Percentiles rank a stretch among this genome's conserved stretches.
phyloP scores from a whole-genome alignment of 1,140 invertebrate genomes.

The Brachionus sp. region DNA sequence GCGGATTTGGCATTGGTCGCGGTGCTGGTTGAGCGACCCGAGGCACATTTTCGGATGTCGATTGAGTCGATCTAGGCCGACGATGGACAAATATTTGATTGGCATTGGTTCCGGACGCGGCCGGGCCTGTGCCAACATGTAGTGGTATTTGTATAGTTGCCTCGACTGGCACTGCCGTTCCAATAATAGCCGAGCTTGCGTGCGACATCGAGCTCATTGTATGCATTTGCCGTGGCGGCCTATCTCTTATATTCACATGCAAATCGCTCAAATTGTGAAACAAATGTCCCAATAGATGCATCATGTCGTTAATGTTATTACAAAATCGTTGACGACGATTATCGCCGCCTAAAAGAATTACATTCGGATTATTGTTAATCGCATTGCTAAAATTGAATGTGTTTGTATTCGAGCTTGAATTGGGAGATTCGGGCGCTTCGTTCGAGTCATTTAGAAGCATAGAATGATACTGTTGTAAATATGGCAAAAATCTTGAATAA shows the following conservation, averaged over 20 bases:
- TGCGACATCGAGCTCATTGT: slow-evolving; percentile 54
- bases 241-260: slow-evolving; percentile 68
- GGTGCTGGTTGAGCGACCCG: neutral
- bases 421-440: slow-evolving; percentile 30
- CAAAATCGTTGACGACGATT: slow-evolving; percentile 64
- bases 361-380: neutral
- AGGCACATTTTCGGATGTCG: neutral
- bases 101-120: neutral
- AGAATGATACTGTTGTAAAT: slow-evolving; percentile 49
- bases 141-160: slow-evolving; percentile 36
- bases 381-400: slow-evolving; percentile 1
- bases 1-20: neutral
- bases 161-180: slow-evolving; percentile 24
- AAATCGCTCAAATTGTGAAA: slow-evolving; percentile 82
- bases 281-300: slow-evolving; percentile 79
- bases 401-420: neutral
- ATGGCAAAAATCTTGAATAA: slow-evolving; percentile 49
- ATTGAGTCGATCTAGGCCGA: neutral
- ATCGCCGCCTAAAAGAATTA: slow-evolving; percentile 34
- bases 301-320: slow-evolving; percentile 70
- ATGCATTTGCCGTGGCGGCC: slow-evolving; percentile 68
- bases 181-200: slow-evolving; percentile 65
- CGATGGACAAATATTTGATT: neutral
- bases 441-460: slow-evolving; percentile 49
- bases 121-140: neutral